Evolutionary conservation across 92 coral and sea anemone species (phyloP).

Genomic region (Siderastrea siderea): DNA sequence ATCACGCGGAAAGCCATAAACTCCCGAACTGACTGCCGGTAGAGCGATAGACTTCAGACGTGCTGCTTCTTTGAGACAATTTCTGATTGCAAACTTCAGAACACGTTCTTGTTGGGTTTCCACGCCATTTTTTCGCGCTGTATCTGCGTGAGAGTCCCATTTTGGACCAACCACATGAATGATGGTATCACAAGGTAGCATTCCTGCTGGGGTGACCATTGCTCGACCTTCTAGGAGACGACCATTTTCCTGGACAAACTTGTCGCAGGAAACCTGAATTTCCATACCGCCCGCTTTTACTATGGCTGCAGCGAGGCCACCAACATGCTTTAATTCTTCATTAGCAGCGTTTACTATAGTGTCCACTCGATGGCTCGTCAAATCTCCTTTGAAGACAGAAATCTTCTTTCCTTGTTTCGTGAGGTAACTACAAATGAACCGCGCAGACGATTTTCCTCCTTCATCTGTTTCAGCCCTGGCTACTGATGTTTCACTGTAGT

Average conservation of each 20-base stretch:
- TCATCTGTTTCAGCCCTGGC: background rate
- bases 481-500: background rate
- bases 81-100: constrained; percentile 43
- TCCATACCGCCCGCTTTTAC: constrained; percentile 55
- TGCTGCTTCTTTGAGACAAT: constrained; percentile 49
- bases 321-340: constrained; percentile 38
- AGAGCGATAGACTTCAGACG: constrained; percentile 64
- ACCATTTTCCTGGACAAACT: constrained; percentile 31
- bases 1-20: constrained; percentile 69
- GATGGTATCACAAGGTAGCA: constrained; percentile 69
- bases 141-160: constrained; percentile 33
- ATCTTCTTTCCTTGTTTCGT: constrained; percentile 46
- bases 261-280: constrained; percentile 64
- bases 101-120: constrained; percentile 24
- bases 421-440: constrained; percentile 44
- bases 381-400: constrained; percentile 67
- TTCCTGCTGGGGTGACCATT: constrained; percentile 46
- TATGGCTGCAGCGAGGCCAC: constrained; percentile 64
- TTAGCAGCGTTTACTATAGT: constrained; percentile 75
- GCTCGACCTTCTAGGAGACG: constrained; percentile 55
- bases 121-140: background rate
- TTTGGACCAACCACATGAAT: constrained; percentile 81
- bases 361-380: constrained; percentile 70
- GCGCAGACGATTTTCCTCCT: background rate
- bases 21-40: constrained; percentile 84